A percentile compares a stretch with the other conserved stretches of the same genome.
Conservation (phyloP, 2,797 vertebrate genomes). For the Avahi laniger region DNA sequence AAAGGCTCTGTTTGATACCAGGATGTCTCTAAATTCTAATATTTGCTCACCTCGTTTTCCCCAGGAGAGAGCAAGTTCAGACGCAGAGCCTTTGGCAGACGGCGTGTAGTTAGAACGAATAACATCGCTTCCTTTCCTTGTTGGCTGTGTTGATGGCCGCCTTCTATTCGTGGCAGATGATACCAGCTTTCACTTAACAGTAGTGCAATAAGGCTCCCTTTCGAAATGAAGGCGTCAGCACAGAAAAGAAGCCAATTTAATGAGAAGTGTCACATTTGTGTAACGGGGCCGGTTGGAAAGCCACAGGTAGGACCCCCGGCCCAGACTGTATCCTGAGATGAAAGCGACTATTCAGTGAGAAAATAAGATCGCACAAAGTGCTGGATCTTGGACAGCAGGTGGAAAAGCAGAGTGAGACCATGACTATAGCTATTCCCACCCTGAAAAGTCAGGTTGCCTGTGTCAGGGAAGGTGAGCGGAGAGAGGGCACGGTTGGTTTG, state of each 20-base stretch:
- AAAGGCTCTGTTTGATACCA: not conserved
- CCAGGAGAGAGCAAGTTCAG: not conserved
- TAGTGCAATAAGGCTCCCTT: not conserved
- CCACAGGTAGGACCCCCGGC: not conserved
- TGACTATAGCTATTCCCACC: fast-evolving
- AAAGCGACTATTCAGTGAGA: not conserved
- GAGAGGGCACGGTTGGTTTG: too few species aligned
- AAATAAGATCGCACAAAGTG: not conserved
- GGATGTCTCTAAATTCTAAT: not conserved
- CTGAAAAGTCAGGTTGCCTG: not conserved
- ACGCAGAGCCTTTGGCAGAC: not conserved
- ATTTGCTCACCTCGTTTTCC: not conserved
- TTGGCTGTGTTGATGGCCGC: not conserved
- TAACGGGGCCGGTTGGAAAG: not conserved
- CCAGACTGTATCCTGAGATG: not conserved
- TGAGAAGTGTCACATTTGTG: not conserved
- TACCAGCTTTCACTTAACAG: not conserved
- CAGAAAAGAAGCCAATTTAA: not conserved
- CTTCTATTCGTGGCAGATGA: not conserved
- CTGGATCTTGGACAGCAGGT: not conserved
- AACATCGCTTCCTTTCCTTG: not conserved
- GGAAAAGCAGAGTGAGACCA: not conserved
- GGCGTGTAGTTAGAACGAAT: not conserved
- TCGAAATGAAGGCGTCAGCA: not conserved
- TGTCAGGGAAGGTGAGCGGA: fast-evolving